Evolutionary conservation across 2,797 vertebrate species (phyloP), one percentile per base, ranked within the genome.

Genomic region (Scleropages formosus): DNA sequence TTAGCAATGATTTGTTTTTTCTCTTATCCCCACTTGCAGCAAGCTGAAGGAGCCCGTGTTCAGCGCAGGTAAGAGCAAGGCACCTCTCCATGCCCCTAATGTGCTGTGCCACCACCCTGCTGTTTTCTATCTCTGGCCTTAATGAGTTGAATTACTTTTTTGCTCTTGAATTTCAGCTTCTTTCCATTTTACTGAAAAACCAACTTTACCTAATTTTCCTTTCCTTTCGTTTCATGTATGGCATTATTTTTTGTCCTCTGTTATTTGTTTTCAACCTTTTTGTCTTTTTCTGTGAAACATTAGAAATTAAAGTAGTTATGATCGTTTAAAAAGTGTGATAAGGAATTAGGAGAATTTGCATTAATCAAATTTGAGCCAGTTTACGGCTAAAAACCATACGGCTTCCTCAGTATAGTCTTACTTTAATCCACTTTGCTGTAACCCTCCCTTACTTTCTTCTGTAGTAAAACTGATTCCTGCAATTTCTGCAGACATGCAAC

Each of bases 1-100:
- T 78, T 61, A 76, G 75, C 66, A 72, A 53, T 83, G 76, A 72
- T 39, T 22, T 78, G 20, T 75, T 71, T 73, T 67, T 16, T 80
- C 58, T 83, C 3, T 76, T n/a, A 70, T 22, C 66, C 20, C 65
- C 84, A 77, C 91, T 90, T 85, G 81, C 94, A 99, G 97, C 93
- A 98, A 97, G 93, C 95, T 94, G 89, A 98, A 93, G 94, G 98
- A 99, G 66, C 96, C 98, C 3, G 93, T 98, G 78, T 98, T 98
- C 93, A 98, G 94, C 74, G 92, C 96, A 92, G 98, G 97, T 98
- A 95, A 93, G 95, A 91, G 72, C 81, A 15, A 78, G 56, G 22
- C n/a, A 68, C 63, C 67, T 49, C 73, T 60, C 75, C 59, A 77
- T n/a, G 20, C 51, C n/a, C 16, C 20, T 56, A 13, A 7, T 26